Evolutionary conservation across 2,888 invertebrate genomes (phyloP).

Genomic region (Hemistola chrysoprasaria): DNA sequence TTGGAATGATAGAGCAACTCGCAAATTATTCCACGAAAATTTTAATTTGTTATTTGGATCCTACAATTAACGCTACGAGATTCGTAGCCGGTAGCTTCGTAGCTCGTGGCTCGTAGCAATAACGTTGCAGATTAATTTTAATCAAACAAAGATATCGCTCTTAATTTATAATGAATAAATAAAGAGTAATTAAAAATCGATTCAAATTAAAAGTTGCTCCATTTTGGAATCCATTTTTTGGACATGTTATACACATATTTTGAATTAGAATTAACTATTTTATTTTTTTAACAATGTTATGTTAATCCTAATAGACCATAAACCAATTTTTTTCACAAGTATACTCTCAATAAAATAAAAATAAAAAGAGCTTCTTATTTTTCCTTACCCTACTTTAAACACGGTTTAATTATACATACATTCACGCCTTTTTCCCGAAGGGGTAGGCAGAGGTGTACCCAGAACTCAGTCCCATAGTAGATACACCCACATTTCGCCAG

Average conservation of each 20-base stretch:
- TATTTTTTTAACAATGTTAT: too few relatives aligned
- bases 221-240: slow-evolving; percentile 18
- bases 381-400: too few relatives aligned
- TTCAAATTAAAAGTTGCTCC: slow-evolving; percentile 18
- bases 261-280: slow-evolving; percentile 6
- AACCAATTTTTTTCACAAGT: too few relatives aligned
- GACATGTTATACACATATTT: slow-evolving; percentile 17
- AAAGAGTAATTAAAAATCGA: slow-evolving; percentile 23
- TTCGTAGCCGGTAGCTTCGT: slow-evolving; percentile 30
- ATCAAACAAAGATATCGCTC: slow-evolving; percentile 23
- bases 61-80: slow-evolving; percentile 43
- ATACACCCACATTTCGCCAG: too few relatives aligned
- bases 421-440: too few relatives aligned
- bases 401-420: too few relatives aligned
- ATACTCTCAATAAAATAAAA: too few relatives aligned
- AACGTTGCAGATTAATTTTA: slow-evolving; percentile 25
- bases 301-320: too few relatives aligned
- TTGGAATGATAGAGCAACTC: slow-evolving; percentile 54
- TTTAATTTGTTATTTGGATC: slow-evolving; percentile 65
- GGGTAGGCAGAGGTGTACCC: too few relatives aligned
- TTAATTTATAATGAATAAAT: slow-evolving; percentile 31
- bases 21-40: slow-evolving; percentile 55
- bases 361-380: too few relatives aligned
- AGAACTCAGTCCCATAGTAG: too few relatives aligned
- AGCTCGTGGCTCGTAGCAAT: slow-evolving; percentile 14